Base-by-base conservation (phyloP, 1,140 invertebrate genomes). In the Musca vetustissima region DNA sequence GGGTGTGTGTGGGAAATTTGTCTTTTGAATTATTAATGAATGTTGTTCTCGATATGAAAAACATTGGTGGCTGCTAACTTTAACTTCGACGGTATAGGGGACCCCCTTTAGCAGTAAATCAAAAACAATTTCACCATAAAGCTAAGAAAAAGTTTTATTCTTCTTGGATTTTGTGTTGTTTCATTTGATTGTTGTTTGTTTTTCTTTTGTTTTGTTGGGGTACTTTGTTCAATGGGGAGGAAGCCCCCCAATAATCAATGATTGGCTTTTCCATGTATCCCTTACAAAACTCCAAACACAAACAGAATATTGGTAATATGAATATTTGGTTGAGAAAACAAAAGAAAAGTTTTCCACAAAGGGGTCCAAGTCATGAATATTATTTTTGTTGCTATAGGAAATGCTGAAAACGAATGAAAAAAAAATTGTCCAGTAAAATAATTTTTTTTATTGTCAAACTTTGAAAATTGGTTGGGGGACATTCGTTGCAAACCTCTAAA, bases 21-120 rank as follows among this genome's bases (percentile, higher is more conserved):
- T 36, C 28, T 61, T 61, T 61, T 61, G 57, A 61, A 61, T 61
- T 61, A 61, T 61, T 61, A 61, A 61, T 61, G 57, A 61, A 61
- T 61, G 25, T 36, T 61, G 57, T 61, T 52, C 17, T 21, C 21
- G 49, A 19, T 52, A 22, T 52, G 17, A 52, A 19, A 52, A 52
- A 52, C 21, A 52, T 52, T 52, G 17, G 4, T 19, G 17, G 17
- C n/a, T 52, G 19, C 9, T 21, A 19, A 9, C 1, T 22, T 19
- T 21, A 19, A 52, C n/a, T 52, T 52, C 21, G 28, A 28, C 21
- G 49, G 21, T 19, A 7, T 43, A 4, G 28, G 28, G 57, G 17
- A 43, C 28, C 28, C 57, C 28, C 17, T 13, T 61, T 13, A 36
- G 57, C 36, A 43, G 57, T 61, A 61, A 61, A 61, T 61, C 57